Evolutionary conservation across 2,113 vertebrate genomes (phyloP).

Genomic region (Bubalus kerabau): DNA sequence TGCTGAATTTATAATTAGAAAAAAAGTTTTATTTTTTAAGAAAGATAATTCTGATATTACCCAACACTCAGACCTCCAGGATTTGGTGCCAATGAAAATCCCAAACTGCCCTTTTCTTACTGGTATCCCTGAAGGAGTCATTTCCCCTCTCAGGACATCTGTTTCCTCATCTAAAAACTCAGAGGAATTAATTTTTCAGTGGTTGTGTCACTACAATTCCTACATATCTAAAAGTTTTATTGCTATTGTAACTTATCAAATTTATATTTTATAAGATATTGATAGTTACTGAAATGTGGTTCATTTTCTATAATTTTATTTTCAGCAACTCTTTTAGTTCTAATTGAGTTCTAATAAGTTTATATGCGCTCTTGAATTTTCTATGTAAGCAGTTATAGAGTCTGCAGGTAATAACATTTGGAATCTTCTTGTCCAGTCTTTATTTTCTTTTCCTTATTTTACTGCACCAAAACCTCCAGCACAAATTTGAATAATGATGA

Average conservation of each 20-base stretch:
- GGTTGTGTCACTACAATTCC: neutral
- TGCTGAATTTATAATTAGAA: slow-evolving; percentile 2
- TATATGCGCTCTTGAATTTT: neutral
- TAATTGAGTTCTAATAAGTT: slow-evolving; percentile 16
- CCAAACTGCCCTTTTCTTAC: neutral
- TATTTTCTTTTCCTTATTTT: neutral
- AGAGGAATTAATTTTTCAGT: neutral
- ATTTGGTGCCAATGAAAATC: neutral
- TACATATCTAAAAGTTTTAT: neutral
- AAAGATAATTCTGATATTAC: neutral
- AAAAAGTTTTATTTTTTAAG: neutral
- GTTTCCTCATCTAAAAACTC: neutral
- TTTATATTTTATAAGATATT: slow-evolving; percentile 4
- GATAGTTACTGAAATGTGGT: neutral
- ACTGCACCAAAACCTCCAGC: neutral
- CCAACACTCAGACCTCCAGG: neutral
- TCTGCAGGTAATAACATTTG: neutral
- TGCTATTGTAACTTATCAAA: slow-evolving; percentile 4
- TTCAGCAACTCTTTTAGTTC: neutral
- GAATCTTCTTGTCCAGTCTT: neutral
- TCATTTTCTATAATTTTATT: neutral
- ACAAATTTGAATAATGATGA: neutral
- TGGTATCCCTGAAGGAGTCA: neutral
- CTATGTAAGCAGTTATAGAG: neutral
- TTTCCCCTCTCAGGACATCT: neutral